phyloP scores from a whole-genome alignment of 2,113 vertebrate species.

The Arenaria interpres region DNA sequence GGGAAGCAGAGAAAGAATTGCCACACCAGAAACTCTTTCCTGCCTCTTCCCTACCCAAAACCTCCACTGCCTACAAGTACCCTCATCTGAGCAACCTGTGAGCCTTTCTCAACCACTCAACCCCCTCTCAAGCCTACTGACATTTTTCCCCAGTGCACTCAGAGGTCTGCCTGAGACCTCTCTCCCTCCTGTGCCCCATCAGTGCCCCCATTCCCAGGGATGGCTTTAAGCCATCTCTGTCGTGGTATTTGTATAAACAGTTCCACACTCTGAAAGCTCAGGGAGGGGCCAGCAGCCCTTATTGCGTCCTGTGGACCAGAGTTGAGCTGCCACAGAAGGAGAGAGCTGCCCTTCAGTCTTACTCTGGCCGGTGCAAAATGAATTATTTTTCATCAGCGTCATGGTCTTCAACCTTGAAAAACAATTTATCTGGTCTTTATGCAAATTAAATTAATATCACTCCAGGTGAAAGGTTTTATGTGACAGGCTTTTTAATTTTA shows the following conservation, averaged over 20 bases:
- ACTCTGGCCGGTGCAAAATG: background rate
- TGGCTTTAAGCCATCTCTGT: background rate
- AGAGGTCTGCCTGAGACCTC: background rate
- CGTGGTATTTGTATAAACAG: background rate
- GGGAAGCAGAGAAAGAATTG: background rate
- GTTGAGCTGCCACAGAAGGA: background rate
- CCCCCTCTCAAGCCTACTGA: background rate
- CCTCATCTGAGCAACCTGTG: background rate
- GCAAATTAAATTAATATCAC: slow-evolving; percentile 20
- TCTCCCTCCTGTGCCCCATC: background rate
- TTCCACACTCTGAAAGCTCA: background rate
- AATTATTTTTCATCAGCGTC: background rate
- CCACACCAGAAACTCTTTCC: background rate
- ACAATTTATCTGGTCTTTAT: background rate
- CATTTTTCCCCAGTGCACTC: background rate
- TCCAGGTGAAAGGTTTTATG: background rate
- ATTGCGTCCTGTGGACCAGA: background rate
- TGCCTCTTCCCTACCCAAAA: background rate
- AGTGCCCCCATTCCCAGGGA: background rate
- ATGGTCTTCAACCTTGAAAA: slow-evolving; percentile 9
- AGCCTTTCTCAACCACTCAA: background rate
- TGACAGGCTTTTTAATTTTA: background rate
- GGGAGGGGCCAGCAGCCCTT: background rate
- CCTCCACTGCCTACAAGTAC: background rate
- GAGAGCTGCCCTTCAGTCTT: background rate